Evolutionary conservation across 2,888 invertebrate genomes (phyloP), one percentile per base, ranked within the genome.

Genomic region (Melipona beecheii): DNA sequence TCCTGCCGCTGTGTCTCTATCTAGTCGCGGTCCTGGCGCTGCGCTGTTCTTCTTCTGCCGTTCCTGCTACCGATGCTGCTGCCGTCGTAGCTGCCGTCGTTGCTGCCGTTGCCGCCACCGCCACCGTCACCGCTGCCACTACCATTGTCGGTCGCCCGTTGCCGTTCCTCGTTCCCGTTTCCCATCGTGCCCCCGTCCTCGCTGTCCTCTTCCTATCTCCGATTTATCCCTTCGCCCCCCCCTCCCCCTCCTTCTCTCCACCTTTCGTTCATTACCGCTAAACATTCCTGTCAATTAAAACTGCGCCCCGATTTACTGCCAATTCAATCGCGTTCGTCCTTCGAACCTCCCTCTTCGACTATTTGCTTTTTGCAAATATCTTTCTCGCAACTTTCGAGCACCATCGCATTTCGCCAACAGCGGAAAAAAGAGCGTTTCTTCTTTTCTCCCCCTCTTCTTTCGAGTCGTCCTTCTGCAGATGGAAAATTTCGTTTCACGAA

Each of bases 271-370:
- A 92, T 94, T 93, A 93, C 91, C 91, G 93, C 91, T 93, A 93
- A 93, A 93, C 93, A 93, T 93, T 93, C 89, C 92, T 93, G 94
- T 93, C 94, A 93, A 94, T 94, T 94, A 94, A 93, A 92, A 93
- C 92, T 92, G 91, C 92, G 90, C 87, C 36, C 91, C 92, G 93
- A 93, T 93, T 93, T 93, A 93, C 92, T 64, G 83, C 81, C 75
- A 70, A 36, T 60, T 52, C 31, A 19, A 19, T 74, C 36, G 72
- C 69, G 71, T 79, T 76, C 74, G 81, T 84, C 77, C 78, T 64
- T 80, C 75, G 70, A 64, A 78, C 74, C 69, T 43, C 43, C 73
- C 52, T 58, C 50, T 36, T 43, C 43, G 43, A 11, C 43, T 43
- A 9, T 2, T 54, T 56, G 4, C 24, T n/a, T 43, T 83, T 81